Base-by-base conservation (phyloP, 2,888 invertebrate genomes). In the Phania funesta region DNA sequence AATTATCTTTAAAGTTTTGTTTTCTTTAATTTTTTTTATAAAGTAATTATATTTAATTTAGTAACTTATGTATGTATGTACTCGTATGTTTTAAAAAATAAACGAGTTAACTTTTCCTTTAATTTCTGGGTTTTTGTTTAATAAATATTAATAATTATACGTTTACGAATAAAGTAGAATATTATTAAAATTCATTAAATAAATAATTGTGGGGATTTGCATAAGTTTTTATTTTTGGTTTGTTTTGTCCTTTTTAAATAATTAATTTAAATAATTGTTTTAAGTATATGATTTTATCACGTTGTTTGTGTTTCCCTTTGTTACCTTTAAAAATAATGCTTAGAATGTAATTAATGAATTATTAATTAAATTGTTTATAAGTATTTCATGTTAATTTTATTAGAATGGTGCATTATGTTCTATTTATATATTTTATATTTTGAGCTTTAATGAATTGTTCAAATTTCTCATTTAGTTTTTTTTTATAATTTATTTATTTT, bases 261-360 rank as follows among this genome's bases (percentile, higher is more conserved):
- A 83, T 83, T 76, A 76, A 56, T 80, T 80, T 81, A 79, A 75
- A 83, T 84, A 80, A 75, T 80, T 85, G 78, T 68, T 84, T 83
- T 80, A 80, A 74, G 81, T 84, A 73, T 82, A 83, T 73, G 79
- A 81, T 85, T 83, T 86, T 86, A 88, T 86, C 86, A 87, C 86
- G 80, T 88, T 88, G 85, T 87, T 86, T 86, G 86, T 87, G 86
- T 86, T 88, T 86, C 85, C 86, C 83, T 86, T 86, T 85, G 86
- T 86, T 87, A 80, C 84, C 84, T 84, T 86, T 83, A 86, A 82
- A 85, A 82, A 75, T 74, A 75, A 82, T 78, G 64, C 70, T 82
- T 78, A 81, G 41, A 73, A 68, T 73, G 26, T 81, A 77, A 60
- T 60, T 46, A 41, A 44, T 71, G 50, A 56, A 64, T 56, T 41